Percentiles rank a stretch among this genome's conserved stretches.
Conservation (phyloP, 2,888 invertebrate species). For the Ceriagrion tenellum region DNA sequence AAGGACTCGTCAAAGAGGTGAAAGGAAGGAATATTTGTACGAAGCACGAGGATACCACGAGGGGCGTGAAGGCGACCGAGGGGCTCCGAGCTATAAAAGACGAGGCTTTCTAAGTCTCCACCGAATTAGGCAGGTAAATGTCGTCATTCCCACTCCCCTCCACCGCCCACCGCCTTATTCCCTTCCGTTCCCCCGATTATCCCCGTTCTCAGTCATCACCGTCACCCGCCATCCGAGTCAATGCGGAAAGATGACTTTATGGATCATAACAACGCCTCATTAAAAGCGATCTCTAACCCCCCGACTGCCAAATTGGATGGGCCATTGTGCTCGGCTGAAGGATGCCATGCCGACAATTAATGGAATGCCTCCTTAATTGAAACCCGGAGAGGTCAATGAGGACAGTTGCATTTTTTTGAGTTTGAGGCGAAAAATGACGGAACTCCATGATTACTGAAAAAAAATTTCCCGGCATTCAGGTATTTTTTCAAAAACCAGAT, state of each 20-base stretch:
- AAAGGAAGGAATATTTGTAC: neutral
- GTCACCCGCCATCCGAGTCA: neutral
- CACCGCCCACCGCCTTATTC: neutral
- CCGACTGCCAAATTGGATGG: neutral
- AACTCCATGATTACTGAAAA: too few relatives aligned
- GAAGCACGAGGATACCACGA: neutral
- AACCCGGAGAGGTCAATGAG: neutral
- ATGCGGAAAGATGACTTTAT: slow-evolving; percentile 16
- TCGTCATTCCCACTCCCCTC: neutral
- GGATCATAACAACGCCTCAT: slow-evolving; percentile 21
- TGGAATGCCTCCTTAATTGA: slow-evolving; percentile 17
- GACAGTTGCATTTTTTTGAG: neutral
- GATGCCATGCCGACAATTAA: neutral
- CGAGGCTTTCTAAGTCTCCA: neutral
- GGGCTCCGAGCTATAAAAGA: neutral
- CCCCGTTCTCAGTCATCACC: neutral
- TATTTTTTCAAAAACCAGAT: too few relatives aligned
- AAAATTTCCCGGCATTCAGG: too few relatives aligned
- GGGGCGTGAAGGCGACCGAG: neutral
- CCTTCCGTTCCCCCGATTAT: neutral
- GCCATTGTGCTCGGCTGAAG: neutral
- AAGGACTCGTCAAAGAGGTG: neutral
- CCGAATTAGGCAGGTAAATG: neutral
- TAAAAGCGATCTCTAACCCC: neutral
- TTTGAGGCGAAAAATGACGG: neutral